Evolutionary conservation across 1,140 invertebrate genomes (phyloP).

Genomic region (Drosophila rufa): DNA sequence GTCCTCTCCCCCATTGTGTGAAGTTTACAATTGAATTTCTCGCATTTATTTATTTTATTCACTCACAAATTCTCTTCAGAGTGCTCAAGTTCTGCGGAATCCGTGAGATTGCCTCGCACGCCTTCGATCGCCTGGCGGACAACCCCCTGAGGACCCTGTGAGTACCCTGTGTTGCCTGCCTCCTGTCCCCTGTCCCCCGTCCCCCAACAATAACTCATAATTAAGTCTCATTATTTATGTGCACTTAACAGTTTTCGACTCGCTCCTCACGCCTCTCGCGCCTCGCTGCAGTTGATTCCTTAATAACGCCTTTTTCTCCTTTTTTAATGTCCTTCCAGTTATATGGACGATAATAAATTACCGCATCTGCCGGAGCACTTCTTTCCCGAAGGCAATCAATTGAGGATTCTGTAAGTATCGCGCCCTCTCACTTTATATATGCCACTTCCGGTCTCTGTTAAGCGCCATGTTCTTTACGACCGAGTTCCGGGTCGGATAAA

Average conservation of each 20-base stretch:
- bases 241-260: constrained; percentile 61
- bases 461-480: constrained; percentile 16
- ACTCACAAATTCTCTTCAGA: constrained; percentile 39
- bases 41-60: constrained; percentile 56
- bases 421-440: constrained; percentile 3
- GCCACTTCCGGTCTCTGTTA: neutral
- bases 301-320: constrained; percentile 9
- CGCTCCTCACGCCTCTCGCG: constrained; percentile 5
- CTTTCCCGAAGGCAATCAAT: constrained; percentile 79
- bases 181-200: neutral
- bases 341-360: constrained; percentile 85
- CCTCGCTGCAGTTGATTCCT: constrained; percentile 12
- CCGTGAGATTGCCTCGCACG: constrained; percentile 61
- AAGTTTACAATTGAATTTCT: constrained; percentile 60
- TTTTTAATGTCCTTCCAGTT: constrained; percentile 58
- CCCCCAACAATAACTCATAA: constrained; percentile 65
- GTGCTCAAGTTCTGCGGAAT: constrained; percentile 80
- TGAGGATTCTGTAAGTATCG: constrained; percentile 83
- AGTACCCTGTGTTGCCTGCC: constrained; percentile 39
- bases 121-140: constrained; percentile 69
- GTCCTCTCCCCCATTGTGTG: constrained; percentile 17
- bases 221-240: constrained; percentile 78
- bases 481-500: constrained; percentile 23
- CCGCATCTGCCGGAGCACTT: constrained; percentile 70
- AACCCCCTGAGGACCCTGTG: constrained; percentile 74